These are phyloP conservation scores for Phodopus roborovskii DNA, from an alignment of 2,113 vertebrate species.

Conservation along the genomic window DNA sequence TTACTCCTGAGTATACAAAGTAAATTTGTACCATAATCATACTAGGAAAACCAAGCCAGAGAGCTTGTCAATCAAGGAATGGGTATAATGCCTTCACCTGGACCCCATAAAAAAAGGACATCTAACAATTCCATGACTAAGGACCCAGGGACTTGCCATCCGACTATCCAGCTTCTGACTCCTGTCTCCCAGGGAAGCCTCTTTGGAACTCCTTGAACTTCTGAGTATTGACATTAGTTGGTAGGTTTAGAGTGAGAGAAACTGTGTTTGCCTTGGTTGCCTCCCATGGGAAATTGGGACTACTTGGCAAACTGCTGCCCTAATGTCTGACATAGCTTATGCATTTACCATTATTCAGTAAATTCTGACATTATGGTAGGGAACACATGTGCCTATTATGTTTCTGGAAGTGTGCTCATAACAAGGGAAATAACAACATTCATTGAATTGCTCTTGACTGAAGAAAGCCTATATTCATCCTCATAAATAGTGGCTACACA, in stretches of 20 bases:
- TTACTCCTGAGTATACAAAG: background rate
- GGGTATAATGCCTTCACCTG: background rate
- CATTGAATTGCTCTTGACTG: constrained; percentile 20
- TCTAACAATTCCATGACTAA: background rate
- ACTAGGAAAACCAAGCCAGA: background rate
- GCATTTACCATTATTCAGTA: background rate
- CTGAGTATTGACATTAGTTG: background rate
- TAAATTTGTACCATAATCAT: background rate
- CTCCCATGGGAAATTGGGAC: background rate
- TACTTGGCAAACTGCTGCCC: background rate
- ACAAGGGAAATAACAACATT: background rate
- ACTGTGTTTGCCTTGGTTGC: background rate
- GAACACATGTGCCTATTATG: background rate
- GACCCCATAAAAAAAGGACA: background rate
- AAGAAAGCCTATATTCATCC: background rate
- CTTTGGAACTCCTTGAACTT: background rate
- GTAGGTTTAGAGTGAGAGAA: background rate
- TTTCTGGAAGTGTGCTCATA: background rate
- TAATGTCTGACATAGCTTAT: background rate
- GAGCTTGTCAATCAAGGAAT: background rate
- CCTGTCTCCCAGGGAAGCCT: background rate
- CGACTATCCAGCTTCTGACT: background rate
- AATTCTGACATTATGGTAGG: background rate
- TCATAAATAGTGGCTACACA: background rate
- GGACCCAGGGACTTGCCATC: background rate